A percentile compares a stretch with the other conserved stretches of the same genome.
These are phyloP conservation scores for Marcusenius ussheri DNA, from an alignment of 2,113 vertebrate genomes.

Conservation along the genomic window DNA sequence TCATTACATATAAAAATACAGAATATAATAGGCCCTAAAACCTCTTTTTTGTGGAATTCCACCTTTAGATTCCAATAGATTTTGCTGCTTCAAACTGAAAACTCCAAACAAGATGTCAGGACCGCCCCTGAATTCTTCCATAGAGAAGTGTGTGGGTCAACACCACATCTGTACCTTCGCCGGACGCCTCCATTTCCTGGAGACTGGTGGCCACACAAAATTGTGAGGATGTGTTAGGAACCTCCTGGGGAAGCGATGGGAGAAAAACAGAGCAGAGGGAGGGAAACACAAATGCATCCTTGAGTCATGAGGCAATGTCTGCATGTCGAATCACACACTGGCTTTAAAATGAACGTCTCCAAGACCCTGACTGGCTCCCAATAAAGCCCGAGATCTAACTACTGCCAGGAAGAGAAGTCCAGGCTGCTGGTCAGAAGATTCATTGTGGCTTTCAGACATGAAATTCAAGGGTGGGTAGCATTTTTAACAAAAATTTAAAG, in stretches of 20 bases:
- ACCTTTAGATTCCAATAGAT: not conserved
- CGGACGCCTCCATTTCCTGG: not conserved
- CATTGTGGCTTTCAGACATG: not conserved
- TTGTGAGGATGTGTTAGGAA: not conserved
- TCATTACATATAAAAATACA: not conserved
- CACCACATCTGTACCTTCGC: not conserved
- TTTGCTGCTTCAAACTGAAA: not conserved
- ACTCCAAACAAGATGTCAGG: not conserved
- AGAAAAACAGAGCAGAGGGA: not conserved
- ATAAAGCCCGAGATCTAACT: not conserved
- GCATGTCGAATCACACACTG: not conserved
- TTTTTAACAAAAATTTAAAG: not conserved
- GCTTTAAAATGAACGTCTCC: not conserved
- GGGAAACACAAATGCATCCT: not conserved
- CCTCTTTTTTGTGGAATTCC: not conserved
- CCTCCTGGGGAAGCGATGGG: not conserved
- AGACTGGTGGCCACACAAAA: not conserved
- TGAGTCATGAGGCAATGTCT: conserved; percentile 14
- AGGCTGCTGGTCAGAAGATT: not conserved
- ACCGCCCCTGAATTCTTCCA: not conserved
- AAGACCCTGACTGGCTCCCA: not conserved
- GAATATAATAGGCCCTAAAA: not conserved
- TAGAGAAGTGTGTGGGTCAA: not conserved
- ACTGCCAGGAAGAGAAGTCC: not conserved
- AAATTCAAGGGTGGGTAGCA: not conserved